Base-by-base conservation (phyloP, 2,797 vertebrate species). In the Gymnocypris eckloni region DNA sequence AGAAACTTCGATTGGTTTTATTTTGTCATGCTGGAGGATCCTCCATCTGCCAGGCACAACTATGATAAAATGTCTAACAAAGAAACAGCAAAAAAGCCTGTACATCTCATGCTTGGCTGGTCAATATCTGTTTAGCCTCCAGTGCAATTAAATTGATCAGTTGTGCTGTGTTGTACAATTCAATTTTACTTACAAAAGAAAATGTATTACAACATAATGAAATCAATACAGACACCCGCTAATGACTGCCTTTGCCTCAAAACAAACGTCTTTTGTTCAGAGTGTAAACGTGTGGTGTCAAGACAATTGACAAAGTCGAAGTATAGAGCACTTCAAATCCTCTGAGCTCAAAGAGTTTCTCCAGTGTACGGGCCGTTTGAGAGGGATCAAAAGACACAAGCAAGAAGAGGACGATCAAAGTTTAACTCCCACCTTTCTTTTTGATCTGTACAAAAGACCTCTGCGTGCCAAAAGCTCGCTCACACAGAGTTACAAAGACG, bases 1-100 rank as follows among this genome's bases (percentile, higher is more conserved):
- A 87, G 50, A 78, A 71, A 81, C 59, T 59, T 13, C 39, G 13
- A 86, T 86, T 88, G 81, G 86, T 90, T 82, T 78, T 28, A 18
- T 81, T 79, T 79, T 20, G 45, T 78, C 61, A 87, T 56, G 81
- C 87, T 85, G 28, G 54, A 85, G 84, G 79, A 89, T 86, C 45
- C 59, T 22, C 86, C 89, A 89, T 87, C 87, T 90, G 89, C 79
- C 79, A 79, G 33, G 39, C 73, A 81, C 75, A 79, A 86, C 83
- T 70, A 75, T 86, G 87, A 89, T 83, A 77, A 90, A 87, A 89
- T 78, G 71, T 83, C 83, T 81, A 75, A 64, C 78, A 86, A 76
- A 76, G 64, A 84, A 83, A 86, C 39, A 39, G 52, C 39, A 73
- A 64, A 64, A 72, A 45, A 50, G 28, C 43, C 9, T 48, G 3